These are phyloP conservation scores for Diloba caeruleocephala DNA, from an alignment of 2,888 invertebrate species.

Conservation along the genomic window DNA sequence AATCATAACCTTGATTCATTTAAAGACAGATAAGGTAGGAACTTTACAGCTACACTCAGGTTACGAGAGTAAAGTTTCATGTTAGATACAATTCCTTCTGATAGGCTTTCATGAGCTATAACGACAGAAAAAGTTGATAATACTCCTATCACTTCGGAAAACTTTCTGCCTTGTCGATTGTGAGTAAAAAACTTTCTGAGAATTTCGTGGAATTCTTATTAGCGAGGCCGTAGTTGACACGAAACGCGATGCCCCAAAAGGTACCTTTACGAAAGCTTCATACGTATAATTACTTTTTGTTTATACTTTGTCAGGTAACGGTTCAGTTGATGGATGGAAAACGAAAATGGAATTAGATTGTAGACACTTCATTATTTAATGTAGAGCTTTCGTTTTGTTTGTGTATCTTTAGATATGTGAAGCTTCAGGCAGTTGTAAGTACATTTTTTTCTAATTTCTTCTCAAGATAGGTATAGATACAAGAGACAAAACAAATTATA, in stretches of 20 bases:
- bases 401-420: neutral
- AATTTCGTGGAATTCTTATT: conserved; percentile 1
- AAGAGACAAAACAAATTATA: neutral
- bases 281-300: conserved; percentile 36
- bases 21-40: conserved; percentile 26
- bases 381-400: too few species aligned
- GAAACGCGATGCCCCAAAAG: conserved; percentile 9
- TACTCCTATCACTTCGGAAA: conserved; percentile 28
- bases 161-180: conserved; percentile 7
- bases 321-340: conserved; percentile 23
- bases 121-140: conserved; percentile 48
- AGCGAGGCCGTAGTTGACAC: conserved; percentile 2
- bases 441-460: neutral
- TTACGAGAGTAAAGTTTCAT: conserved; percentile 71
- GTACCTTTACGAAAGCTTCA: conserved; percentile 4
- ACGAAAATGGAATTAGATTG: conserved; percentile 17
- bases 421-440: neutral
- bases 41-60: conserved; percentile 34
- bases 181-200: conserved; percentile 3
- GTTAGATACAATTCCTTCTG: conserved; percentile 57
- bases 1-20: conserved; percentile 42
- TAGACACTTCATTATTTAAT: conserved; percentile 5
- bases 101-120: conserved; percentile 73
- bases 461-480: neutral
- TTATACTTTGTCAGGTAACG: conserved; percentile 24